A percentile compares a stretch with the other conserved stretches of the same genome.
phyloP scores from a whole-genome alignment of 2,888 invertebrate genomes.

The Pyrochroa serraticornis region DNA sequence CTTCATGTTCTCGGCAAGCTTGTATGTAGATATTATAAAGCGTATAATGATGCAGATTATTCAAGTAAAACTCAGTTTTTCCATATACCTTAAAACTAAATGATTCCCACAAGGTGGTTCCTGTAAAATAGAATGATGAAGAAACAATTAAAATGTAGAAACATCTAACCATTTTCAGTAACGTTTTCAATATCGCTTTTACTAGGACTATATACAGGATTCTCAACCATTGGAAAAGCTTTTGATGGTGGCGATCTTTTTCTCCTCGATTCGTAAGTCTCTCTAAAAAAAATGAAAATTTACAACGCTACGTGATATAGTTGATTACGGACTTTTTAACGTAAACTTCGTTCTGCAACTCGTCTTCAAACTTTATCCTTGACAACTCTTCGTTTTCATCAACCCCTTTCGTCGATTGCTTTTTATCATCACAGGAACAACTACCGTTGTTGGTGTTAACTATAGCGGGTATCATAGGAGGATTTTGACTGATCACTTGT shows the following conservation, averaged over 20 bases:
- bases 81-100: conserved; percentile 47
- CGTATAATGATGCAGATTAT: conserved; percentile 76
- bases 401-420: conserved; percentile 22
- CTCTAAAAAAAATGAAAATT: conserved; percentile 21
- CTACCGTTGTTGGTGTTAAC: conserved; percentile 30
- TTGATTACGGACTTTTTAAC: conserved; percentile 54
- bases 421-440: conserved; percentile 35
- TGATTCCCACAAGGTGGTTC: conserved; percentile 41
- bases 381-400: conserved; percentile 66
- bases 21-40: conserved; percentile 76
- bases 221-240: conserved; percentile 31
- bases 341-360: conserved; percentile 78
- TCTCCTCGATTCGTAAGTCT: conserved; percentile 24
- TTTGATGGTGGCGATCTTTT: conserved; percentile 24
- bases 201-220: conserved; percentile 23
- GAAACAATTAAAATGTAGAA: conserved; percentile 4
- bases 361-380: conserved; percentile 78
- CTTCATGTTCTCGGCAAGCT: conserved; percentile 75
- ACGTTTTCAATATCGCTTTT: conserved; percentile 37
- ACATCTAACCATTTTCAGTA: conserved; percentile 39
- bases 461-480: conserved; percentile 23
- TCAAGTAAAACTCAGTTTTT: conserved; percentile 62
- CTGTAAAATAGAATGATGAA: conserved; percentile 19
- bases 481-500: conserved; percentile 18
- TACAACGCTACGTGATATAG: background rate